Percentiles rank a stretch among this genome's conserved stretches.
phyloP scores from a whole-genome alignment of 30 jellyfish, hydroid and myxozoan species.

The Cassiopea xamachana region DNA sequence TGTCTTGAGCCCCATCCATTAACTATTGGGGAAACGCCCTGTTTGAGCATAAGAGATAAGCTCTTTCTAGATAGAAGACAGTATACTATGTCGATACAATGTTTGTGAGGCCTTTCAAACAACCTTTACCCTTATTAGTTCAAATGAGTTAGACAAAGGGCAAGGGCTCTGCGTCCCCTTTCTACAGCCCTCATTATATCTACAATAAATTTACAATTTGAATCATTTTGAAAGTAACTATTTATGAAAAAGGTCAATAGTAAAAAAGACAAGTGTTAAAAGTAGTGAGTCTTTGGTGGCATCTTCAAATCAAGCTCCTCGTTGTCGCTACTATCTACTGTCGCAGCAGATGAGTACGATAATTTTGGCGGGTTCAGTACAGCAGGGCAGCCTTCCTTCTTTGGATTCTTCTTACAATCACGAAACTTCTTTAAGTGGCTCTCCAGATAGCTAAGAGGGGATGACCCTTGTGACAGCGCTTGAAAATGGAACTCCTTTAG shows the following conservation, averaged over 20 bases:
- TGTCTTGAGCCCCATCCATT: too few species aligned
- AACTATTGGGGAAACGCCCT: too few species aligned
- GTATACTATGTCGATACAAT: too few species aligned
- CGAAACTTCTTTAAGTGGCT: conserved; percentile 76
- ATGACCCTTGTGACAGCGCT: conserved; percentile 88
- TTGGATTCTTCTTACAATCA: conserved; percentile 62
- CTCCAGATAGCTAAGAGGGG: conserved; percentile 83
- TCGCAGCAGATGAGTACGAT: conserved; percentile 22
- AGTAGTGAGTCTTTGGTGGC: conserved; percentile 36
- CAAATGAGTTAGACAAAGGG: too few species aligned
- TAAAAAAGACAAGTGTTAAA: background rate
- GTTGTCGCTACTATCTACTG: conserved; percentile 1
- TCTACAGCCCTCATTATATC: background rate
- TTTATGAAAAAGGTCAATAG: too few species aligned
- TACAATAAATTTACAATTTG: background rate
- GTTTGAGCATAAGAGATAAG: too few species aligned
- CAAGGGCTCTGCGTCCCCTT: background rate
- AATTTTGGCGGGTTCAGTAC: conserved; percentile 79
- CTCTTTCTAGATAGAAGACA: too few species aligned
- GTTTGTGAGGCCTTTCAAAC: too few species aligned
- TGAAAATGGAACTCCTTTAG: conserved; percentile 96
- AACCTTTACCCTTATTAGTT: too few species aligned
- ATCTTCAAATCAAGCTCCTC: conserved; percentile 28
- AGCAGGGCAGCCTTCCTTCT: conserved; percentile 74
- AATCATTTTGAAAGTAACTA: background rate